Base-by-base conservation (phyloP, 2,888 invertebrate genomes). In the Brenthis ino region DNA sequence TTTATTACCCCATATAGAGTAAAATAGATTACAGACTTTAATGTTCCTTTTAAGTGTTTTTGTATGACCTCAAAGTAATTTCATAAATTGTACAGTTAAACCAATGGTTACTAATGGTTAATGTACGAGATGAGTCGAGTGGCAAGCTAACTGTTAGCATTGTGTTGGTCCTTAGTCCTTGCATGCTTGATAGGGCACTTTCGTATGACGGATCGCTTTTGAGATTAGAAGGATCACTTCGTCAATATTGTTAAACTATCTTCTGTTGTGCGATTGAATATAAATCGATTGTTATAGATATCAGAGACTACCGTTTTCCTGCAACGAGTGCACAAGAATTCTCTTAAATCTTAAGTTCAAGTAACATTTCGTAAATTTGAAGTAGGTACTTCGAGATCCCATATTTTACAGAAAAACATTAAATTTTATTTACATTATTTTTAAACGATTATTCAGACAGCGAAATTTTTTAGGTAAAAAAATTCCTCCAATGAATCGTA, bases 101-200 rank as follows among this genome's bases (percentile, higher is more conserved):
- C 11, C 8, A 11, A 2, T 43, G 37, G 11, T 11, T 43, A 43
- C 2, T 43, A n/a, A n/a, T n/a, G n/a, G n/a, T n/a, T n/a, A n/a
- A n/a, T 65, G 63, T 53, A 65, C 33, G 50, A 51, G 50, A 65
- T 53, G 61, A 63, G 54, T 67, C 65, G 53, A 72, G 70, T 70
- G 63, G 70, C 67, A 67, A 70, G 48, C 64, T 68, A 69, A 70
- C 69, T 75, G 71, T 74, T 76, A 75, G 71, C 64, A 75, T 78
- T 79, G 77, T 77, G 67, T 64, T 74, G 74, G 71, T 69, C 71
- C 77, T 74, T 79, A 71, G 65, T 74, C 69, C 75, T 78, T 78
- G 76, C 71, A 57, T 70, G 78, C 76, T 75, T 78, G 76, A 79
- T 76, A 63, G 76, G 68, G 43, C 43, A 54, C 58, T 64, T 61